Conservation (phyloP, 2,113 vertebrate genomes). For the Tetrax tetrax region DNA sequence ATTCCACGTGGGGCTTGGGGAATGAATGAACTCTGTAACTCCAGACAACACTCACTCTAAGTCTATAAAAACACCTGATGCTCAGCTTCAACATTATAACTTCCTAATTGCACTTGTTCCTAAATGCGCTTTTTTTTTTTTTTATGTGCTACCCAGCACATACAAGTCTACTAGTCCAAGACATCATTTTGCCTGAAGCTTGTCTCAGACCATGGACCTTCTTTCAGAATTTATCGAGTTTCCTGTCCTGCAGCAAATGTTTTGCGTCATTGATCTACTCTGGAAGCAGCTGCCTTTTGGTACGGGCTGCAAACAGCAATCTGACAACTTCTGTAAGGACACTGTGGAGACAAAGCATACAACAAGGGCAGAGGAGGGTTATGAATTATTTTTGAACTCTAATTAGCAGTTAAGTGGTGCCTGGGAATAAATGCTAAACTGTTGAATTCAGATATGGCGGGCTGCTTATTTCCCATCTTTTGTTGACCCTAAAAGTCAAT, state of each 20-base stretch:
- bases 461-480: constrained; percentile 4
- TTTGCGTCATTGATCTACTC: rapidly evolving
- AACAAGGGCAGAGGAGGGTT: background rate
- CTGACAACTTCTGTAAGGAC: background rate
- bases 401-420: background rate
- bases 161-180: background rate
- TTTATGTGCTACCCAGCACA: background rate
- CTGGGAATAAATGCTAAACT: background rate
- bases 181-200: background rate
- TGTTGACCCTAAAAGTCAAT: background rate
- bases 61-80: background rate
- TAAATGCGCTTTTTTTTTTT: background rate
- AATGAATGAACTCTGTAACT: background rate
- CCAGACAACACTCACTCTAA: background rate
- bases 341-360: background rate
- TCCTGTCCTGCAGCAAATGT: background rate
- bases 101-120: background rate
- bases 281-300: background rate
- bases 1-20: rapidly evolving
- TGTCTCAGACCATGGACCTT: background rate
- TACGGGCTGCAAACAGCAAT: background rate
- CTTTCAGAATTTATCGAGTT: background rate
- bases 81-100: background rate
- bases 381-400: constrained; percentile 11
- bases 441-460: background rate